phyloP scores from a whole-genome alignment of 2,797 vertebrate genomes.

The Diceros bicornis region DNA sequence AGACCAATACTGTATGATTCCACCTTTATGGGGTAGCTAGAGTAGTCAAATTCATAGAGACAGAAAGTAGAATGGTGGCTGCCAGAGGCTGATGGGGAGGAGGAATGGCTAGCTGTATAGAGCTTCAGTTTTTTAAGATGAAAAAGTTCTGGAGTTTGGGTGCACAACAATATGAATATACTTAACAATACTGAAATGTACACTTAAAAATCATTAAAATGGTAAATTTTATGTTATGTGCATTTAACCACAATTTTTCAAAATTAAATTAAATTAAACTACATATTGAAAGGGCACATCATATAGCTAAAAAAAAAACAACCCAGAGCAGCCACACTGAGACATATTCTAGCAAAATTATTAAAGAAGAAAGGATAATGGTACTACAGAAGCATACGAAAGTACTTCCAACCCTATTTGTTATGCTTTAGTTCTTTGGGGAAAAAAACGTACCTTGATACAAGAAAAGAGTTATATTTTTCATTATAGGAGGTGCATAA shows the following conservation, averaged over 20 bases:
- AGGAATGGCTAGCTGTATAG: background rate
- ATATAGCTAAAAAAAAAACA: background rate
- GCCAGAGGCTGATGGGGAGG: too few relatives aligned
- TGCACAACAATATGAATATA: background rate
- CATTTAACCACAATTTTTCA: background rate
- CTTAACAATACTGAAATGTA: background rate
- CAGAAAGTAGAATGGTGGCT: too few relatives aligned
- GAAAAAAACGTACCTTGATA: background rate
- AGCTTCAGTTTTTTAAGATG: background rate
- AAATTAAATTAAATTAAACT: conserved; percentile 3
- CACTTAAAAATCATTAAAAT: background rate
- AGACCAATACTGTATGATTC: background rate
- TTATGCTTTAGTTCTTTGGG: background rate
- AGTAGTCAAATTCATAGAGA: too few relatives aligned
- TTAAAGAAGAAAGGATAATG: background rate
- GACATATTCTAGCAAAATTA: background rate
- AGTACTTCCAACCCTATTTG: background rate
- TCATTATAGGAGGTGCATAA: background rate
- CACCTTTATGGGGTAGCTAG: background rate
- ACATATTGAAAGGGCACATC: conserved; percentile 3
- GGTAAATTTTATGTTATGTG: background rate
- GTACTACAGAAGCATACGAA: background rate
- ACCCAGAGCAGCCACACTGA: background rate
- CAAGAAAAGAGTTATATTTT: background rate
- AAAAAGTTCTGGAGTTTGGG: background rate